Percentiles rank a stretch among this genome's conserved stretches.
These are phyloP conservation scores for Zosterops hypoxanthus DNA, from an alignment of 2,113 vertebrate species.

Conservation along the genomic window DNA sequence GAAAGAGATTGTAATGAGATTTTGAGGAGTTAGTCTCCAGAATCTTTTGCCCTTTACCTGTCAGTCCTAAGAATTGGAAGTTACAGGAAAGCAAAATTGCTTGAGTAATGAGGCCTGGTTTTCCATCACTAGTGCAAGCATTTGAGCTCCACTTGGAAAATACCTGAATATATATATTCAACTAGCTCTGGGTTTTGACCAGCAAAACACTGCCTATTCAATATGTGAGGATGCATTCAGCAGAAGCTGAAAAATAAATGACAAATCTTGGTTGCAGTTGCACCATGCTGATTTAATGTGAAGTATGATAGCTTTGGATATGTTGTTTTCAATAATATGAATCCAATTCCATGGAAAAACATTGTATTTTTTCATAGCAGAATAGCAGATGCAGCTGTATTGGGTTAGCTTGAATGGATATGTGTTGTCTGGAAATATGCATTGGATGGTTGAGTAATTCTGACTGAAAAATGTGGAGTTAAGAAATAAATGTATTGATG, in stretches of 20 bases:
- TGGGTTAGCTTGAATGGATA: not conserved
- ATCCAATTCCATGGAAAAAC: not conserved
- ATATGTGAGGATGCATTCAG: not conserved
- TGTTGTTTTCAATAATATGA: not conserved
- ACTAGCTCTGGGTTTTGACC: not conserved
- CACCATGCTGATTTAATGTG: not conserved
- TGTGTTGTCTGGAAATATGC: not conserved
- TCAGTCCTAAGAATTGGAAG: not conserved
- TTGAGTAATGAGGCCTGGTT: not conserved
- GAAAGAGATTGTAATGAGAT: not conserved
- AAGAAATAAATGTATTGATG: not conserved
- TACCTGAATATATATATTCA: not conserved
- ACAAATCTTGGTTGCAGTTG: not conserved
- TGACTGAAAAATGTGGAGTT: not conserved
- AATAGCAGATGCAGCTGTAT: not conserved
- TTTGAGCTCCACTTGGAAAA: not conserved
- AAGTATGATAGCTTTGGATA: not conserved
- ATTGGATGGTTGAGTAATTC: not conserved
- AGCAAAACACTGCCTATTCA: not conserved
- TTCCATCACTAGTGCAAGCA: not conserved
- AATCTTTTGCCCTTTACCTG: not conserved
- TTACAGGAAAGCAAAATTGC: not conserved
- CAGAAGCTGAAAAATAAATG: slow-evolving; percentile 7
- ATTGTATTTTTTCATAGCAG: slow-evolving; percentile 14
- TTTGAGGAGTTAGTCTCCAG: not conserved